Evolutionary conservation across 2,888 invertebrate genomes (phyloP).

Genomic region (Harpalus rubripes): DNA sequence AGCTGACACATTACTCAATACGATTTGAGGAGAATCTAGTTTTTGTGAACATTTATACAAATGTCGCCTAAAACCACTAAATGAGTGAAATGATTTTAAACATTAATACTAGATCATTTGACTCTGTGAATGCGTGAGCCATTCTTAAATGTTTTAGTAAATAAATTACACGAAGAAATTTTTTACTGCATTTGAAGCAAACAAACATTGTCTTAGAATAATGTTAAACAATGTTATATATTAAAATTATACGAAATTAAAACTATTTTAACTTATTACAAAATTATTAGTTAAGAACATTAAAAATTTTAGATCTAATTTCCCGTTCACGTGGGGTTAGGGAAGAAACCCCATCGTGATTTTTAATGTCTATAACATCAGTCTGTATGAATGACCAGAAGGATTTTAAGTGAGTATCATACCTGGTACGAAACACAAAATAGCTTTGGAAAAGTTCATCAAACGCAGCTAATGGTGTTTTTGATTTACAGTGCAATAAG

Average conservation of each 20-base stretch:
- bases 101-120: constrained; percentile 26
- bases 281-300: not conserved
- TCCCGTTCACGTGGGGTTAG: not conserved
- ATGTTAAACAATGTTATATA: not conserved
- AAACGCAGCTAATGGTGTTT: not conserved
- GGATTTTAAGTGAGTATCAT: not conserved
- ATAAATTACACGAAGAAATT: not conserved
- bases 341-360: not conserved
- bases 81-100: not conserved
- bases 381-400: not conserved
- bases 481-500: not conserved
- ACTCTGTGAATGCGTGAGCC: not conserved
- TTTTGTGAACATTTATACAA: constrained; percentile 8
- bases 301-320: not conserved
- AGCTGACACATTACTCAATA: not conserved
- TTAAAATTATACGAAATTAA: not conserved
- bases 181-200: not conserved
- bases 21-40: not conserved
- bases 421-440: not conserved
- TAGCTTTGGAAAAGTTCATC: not conserved
- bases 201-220: not conserved
- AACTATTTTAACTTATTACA: not conserved
- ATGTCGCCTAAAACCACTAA: constrained; percentile 28
- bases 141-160: not conserved
- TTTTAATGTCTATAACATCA: not conserved